Evolutionary conservation across 2,113 vertebrate species (phyloP).

Genomic region (Promerops cafer): DNA sequence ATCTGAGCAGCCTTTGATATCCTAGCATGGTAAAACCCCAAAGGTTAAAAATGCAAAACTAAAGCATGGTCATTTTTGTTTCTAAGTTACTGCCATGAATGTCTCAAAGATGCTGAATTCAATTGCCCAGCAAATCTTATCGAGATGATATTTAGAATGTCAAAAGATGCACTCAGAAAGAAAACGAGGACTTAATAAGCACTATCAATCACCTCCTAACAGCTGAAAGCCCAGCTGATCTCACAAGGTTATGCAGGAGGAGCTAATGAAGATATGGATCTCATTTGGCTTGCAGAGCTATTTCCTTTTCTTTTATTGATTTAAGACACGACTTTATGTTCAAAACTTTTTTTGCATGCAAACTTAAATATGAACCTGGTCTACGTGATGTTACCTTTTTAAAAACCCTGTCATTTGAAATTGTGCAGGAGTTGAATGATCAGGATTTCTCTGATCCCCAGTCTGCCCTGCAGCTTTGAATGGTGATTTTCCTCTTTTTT

Average conservation of each 20-base stretch:
- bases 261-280: neutral
- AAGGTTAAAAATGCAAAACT: neutral
- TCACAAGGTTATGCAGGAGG: neutral
- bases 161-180: neutral
- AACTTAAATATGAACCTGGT: neutral
- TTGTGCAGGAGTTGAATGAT: neutral
- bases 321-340: neutral
- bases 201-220: neutral
- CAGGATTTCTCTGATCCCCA: neutral
- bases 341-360: neutral
- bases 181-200: neutral
- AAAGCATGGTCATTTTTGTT: neutral
- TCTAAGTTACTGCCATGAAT: neutral
- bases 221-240: neutral
- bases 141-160: neutral
- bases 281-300: neutral
- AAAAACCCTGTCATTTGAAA: neutral
- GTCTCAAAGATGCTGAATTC: neutral
- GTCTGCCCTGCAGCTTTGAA: neutral
- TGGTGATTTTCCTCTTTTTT: neutral
- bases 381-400: neutral
- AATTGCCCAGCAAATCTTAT: neutral
- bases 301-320: neutral
- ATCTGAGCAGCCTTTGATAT: neutral
- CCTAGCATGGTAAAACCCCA: neutral